Conservation (phyloP, 2,888 invertebrate genomes). For the Pollenia amentaria region DNA sequence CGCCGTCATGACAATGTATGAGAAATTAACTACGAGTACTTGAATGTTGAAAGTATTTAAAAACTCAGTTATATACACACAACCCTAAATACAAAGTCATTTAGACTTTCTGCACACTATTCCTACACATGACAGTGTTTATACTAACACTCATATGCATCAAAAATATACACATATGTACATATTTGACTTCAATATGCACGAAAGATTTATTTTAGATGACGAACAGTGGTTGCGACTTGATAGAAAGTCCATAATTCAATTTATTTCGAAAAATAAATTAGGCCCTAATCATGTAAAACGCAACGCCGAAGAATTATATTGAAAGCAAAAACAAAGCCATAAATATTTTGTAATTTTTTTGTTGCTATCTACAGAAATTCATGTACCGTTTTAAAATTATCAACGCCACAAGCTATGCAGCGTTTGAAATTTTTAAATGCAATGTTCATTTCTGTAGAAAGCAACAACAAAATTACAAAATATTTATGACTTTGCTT, state of each 20-base stretch:
- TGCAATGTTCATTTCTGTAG: too few relatives aligned
- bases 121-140: background rate
- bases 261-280: too few relatives aligned
- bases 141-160: background rate
- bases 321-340: too few relatives aligned
- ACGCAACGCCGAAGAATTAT: too few relatives aligned
- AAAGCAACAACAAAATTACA: too few relatives aligned
- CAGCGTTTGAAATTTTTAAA: too few relatives aligned
- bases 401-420: too few relatives aligned
- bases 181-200: background rate
- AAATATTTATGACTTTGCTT: too few relatives aligned
- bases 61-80: background rate
- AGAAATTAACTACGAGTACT: constrained; percentile 56
- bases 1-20: constrained; percentile 51
- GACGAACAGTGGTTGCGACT: background rate
- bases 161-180: background rate
- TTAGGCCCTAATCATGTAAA: too few relatives aligned
- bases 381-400: too few relatives aligned
- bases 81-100: background rate
- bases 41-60: background rate
- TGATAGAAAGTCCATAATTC: background rate
- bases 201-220: constrained; percentile 14
- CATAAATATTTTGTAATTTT: too few relatives aligned
- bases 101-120: background rate
- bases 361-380: too few relatives aligned